Evolutionary conservation across 2,797 vertebrate genomes (phyloP), one percentile per base, ranked within the genome.

Genomic region (Tiaroga cobitis): DNA sequence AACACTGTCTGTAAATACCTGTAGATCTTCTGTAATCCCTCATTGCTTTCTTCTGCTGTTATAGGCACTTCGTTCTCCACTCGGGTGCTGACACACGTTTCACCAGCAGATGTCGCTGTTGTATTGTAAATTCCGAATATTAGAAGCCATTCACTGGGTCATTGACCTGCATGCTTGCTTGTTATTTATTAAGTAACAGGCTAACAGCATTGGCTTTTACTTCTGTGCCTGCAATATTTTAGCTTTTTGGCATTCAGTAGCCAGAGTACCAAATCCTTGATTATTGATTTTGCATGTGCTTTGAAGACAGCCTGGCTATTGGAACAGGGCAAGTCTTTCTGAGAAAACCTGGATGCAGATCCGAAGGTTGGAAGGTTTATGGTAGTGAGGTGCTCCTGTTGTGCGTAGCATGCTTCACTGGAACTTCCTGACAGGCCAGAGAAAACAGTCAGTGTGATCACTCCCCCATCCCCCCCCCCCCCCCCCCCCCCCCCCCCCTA

Each of bases 341-440:
- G 24, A 43, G 15, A 39, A 78, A 26, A 63, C 9, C n/a, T 63
- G 54, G 46, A 72, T 26, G 15, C 24, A 59, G 39, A 73, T 61
- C 59, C 6, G 7, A 63, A 32, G 29, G 69, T 63, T 41, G 39
- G 39, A 26, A 37, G 59, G 26, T 75, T 73, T 83, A 75, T 65
- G 39, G 70, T 18, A 37, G 32, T n/a, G 70, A 83, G 7, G 8
- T 34, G 81, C 59, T 26, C 39, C 24, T 75, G 41, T 49, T 69
- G 46, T 75, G 70, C 1, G 7, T 51, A 61, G 29, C 32, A 83
- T 32, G n/a, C 56, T 75, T 65, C 56, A 37, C 59, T 67, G n/a
- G 59, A 83, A 76, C 41, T 51, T 83, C 80, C 49, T 65, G 56
- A 75, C 8, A 75, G 72, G 54, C 19, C 69, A 74, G 70, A 74